Evolutionary conservation across 2,888 invertebrate genomes (phyloP).

Genomic region (Lepidocyrtoides sp.): DNA sequence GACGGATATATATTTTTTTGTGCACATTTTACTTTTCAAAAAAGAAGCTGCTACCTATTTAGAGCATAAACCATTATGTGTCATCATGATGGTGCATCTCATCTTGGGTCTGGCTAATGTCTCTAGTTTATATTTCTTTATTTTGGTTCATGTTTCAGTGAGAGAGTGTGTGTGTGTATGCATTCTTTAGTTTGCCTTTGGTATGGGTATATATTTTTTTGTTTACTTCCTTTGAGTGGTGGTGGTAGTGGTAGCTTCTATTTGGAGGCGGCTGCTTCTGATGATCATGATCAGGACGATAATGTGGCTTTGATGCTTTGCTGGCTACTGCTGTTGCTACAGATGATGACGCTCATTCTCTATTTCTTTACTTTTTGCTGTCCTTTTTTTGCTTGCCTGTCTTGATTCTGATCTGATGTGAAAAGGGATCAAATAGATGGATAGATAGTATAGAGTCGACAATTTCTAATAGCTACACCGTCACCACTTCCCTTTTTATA

Average conservation of each 20-base stretch:
- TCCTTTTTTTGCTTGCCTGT: not conserved
- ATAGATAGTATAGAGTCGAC: conserved; percentile 34
- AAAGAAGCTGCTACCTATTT: too few relatives aligned
- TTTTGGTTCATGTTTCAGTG: too few relatives aligned
- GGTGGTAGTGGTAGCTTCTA: too few relatives aligned
- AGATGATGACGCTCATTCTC: conserved; percentile 22
- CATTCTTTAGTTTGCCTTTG: too few relatives aligned
- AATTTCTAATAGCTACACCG: conserved; percentile 7
- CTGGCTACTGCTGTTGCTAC: conserved; percentile 28
- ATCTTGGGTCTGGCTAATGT: too few relatives aligned
- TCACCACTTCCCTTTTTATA: not conserved
- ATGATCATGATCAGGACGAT: conserved; percentile 50
- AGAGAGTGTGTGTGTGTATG: not conserved
- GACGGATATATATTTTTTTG: too few relatives aligned
- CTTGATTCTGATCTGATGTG: conserved; percentile 62
- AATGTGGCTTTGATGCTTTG: conserved; percentile 67
- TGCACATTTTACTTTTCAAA: too few relatives aligned
- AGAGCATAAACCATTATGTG: too few relatives aligned
- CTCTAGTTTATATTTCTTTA: too few relatives aligned
- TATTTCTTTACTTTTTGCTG: conserved; percentile 1
- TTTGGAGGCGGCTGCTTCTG: not conserved
- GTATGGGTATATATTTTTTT: not conserved
- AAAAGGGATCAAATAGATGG: conserved; percentile 52
- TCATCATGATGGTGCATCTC: too few relatives aligned
- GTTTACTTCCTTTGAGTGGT: conserved; percentile 25